Base-by-base conservation (phyloP, 2,113 vertebrate genomes). In the Percopsis transmontana region DNA sequence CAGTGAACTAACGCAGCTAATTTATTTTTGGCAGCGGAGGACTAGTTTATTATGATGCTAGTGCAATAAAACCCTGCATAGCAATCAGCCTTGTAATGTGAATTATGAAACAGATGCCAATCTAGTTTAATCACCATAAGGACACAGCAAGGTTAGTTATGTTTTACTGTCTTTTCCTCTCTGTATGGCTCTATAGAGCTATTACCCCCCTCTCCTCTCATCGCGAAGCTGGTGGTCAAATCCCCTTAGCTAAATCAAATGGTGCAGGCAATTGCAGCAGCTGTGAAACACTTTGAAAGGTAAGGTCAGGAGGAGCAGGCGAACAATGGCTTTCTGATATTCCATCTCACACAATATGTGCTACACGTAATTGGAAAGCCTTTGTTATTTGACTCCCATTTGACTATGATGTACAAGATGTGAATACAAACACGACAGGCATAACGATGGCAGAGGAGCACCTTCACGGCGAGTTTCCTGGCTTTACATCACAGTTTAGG, bases 371-470 rank as follows among this genome's bases (percentile, higher is more conserved):
- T 91, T 92, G 91, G 87, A 90, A 90, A 88, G 82, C 86, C 81
- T 87, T 91, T 91, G 89, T 91, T 91, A 90, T 89, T 89, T 90
- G 84, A 88, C 85, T 87, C 84, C 79, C 81, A 90, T 91, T 91
- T 91, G 86, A 90, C 84, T 90, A 81, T 89, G 85, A 91, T 91
- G 87, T 86, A 89, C 86, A 91, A 84, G 87, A 86, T 86, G 85
- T 83, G 88, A 90, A 88, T 88, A 84, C 84, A 87, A 86, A 90
- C 88, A 88, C 68, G 83, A 84, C 85, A 82, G 74, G 79, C 76
- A 66, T 69, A 79, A 79, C 70, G 70, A 70, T 63, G 72, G 79
- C 74, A 58, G 80, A 79, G 84, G 76, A 85, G 76, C 79, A 48
- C 53, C 76, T 72, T 86, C 77, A 57, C 84, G 76, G 76, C 40